phyloP scores from a whole-genome alignment of 2,797 vertebrate species.

The Acanthurus tractus region DNA sequence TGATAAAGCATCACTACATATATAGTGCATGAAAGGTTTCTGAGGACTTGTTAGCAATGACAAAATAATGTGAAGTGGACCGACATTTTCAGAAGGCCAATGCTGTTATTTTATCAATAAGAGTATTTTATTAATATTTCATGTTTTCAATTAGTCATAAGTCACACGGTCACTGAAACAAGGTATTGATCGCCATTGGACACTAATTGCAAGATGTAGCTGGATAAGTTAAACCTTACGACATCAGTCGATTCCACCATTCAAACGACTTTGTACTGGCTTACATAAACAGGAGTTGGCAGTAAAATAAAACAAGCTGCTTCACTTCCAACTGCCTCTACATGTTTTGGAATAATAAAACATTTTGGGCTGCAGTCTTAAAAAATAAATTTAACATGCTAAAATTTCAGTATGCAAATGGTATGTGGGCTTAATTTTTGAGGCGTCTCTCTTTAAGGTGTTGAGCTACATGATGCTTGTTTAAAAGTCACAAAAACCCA shows the following conservation, averaged over 20 bases:
- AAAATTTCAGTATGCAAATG: not conserved
- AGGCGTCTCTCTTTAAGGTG: too few relatives aligned
- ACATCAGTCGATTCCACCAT: not conserved
- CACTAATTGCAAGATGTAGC: too few relatives aligned
- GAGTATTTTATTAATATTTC: too few relatives aligned
- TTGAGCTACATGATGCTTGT: not conserved
- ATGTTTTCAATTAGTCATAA: constrained; percentile 12
- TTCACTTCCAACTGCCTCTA: not conserved
- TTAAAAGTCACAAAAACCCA: not conserved
- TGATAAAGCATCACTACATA: constrained; percentile 19
- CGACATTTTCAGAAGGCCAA: constrained; percentile 60
- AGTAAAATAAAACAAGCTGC: constrained; percentile 15
- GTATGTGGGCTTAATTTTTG: not conserved
- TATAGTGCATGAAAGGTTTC: not conserved
- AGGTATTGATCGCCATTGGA: not conserved
- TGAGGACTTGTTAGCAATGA: constrained; percentile 3
- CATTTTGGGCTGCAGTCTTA: not conserved
- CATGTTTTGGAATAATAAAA: too few relatives aligned
- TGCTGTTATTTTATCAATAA: constrained; percentile 15
- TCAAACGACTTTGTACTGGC: not conserved
- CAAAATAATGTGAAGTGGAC: constrained; percentile 13
- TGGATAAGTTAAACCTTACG: not conserved
- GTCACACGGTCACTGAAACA: not conserved
- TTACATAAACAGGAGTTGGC: constrained; percentile 12
- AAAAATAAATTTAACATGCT: not conserved